Evolutionary conservation across 2,113 vertebrate species (phyloP).

Genomic region (human): GRCh38 chr5:51837501-51838000

Average conservation of each 20-base stretch:
- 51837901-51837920: constrained; percentile 63
- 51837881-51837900: constrained; percentile 58
- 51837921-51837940: constrained; percentile 64
- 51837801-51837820: constrained; percentile 75
- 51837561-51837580: not conserved
- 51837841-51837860: constrained; percentile 55
- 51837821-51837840: constrained; percentile 63
- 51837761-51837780: constrained; percentile 48
- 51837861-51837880: constrained; percentile 47
- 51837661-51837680: constrained; percentile 42
- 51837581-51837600: not conserved
- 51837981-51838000: not conserved
- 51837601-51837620: not conserved
- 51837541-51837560: not conserved
- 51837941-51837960: constrained; percentile 53
- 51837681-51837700: constrained; percentile 14
- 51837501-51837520: not conserved
- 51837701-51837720: constrained; percentile 45
- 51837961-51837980: constrained; percentile 62
- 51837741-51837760: constrained; percentile 48
- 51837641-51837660: not conserved
- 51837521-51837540: not conserved
- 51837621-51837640: not conserved
- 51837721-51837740: constrained; percentile 41
- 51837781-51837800: constrained; percentile 65